phyloP scores from a whole-genome alignment of 2,797 vertebrate species.

The Notoglanidium macrostoma region DNA sequence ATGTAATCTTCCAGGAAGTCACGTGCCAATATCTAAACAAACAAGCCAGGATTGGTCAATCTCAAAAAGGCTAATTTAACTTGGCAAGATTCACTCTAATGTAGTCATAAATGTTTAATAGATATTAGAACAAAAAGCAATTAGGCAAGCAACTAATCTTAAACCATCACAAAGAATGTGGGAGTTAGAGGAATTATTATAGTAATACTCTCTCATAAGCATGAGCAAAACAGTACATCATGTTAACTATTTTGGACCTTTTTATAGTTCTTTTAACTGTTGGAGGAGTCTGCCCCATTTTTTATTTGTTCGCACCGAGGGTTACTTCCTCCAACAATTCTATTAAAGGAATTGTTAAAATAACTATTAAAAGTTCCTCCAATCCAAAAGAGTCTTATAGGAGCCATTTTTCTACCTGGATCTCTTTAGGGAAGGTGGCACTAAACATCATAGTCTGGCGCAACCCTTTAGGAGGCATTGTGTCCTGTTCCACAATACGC shows the following conservation, averaged over 20 bases:
- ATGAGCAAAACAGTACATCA: neutral
- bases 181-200: neutral
- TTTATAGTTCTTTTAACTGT: too few species aligned
- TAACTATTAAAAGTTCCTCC: too few species aligned
- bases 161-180: neutral
- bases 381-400: too few species aligned
- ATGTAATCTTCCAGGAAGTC: constrained; percentile 99
- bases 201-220: neutral
- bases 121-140: neutral
- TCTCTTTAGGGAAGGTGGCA: constrained; percentile 98
- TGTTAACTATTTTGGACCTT: too few species aligned
- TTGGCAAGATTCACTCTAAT: neutral
- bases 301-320: too few species aligned
- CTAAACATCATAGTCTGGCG: constrained; percentile 99
- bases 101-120: neutral
- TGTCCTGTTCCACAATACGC: constrained; percentile 96
- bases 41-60: neutral
- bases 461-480: constrained; percentile 93
- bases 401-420: constrained; percentile 80
- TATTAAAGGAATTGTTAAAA: too few species aligned
- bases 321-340: too few species aligned
- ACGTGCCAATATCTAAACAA: constrained; percentile 88
- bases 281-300: too few species aligned
- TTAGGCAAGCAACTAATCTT: neutral
- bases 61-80: neutral